Evolutionary conservation across 2,113 vertebrate genomes (phyloP).

Genomic region (Aplodontia rufa): DNA sequence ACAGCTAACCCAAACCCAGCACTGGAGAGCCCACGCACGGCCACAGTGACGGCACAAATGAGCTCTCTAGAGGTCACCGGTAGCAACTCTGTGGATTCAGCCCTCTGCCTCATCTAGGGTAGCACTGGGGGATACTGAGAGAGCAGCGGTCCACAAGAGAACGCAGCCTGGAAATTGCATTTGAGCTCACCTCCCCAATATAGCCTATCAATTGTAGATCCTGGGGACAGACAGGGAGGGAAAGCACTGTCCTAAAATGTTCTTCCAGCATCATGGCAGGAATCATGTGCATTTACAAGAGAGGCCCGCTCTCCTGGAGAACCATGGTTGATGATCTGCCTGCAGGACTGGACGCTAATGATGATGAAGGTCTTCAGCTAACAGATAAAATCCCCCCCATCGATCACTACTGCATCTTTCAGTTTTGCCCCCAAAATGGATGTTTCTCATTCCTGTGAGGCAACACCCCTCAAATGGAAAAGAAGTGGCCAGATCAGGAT

Average conservation of each 20-base stretch:
- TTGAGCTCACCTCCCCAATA: slow-evolving; percentile 77
- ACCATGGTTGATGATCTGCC: slow-evolving; percentile 72
- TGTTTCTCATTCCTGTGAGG: neutral
- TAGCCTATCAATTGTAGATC: slow-evolving; percentile 75
- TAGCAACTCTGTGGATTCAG: slow-evolving; percentile 84
- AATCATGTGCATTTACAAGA: slow-evolving; percentile 81
- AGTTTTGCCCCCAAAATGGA: slow-evolving; percentile 33
- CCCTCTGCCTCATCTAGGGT: slow-evolving; percentile 65
- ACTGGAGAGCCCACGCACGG: slow-evolving; percentile 83
- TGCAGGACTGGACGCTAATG: slow-evolving; percentile 60
- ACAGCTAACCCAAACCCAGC: neutral
- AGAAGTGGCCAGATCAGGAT: slow-evolving; percentile 37
- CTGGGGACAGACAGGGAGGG: slow-evolving; percentile 76
- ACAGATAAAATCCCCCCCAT: neutral
- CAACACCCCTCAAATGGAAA: neutral
- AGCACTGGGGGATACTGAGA: slow-evolving; percentile 70
- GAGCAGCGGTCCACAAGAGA: slow-evolving; percentile 58
- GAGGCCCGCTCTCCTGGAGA: slow-evolving; percentile 74
- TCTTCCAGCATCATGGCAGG: slow-evolving; percentile 72
- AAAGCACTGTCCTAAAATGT: slow-evolving; percentile 70
- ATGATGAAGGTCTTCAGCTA: slow-evolving; percentile 11
- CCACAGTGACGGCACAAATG: slow-evolving; percentile 92
- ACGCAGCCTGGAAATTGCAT: slow-evolving; percentile 68
- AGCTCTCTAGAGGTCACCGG: slow-evolving; percentile 80
- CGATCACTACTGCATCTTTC: slow-evolving; percentile 26